Base-by-base conservation (phyloP, 2,113 vertebrate species). In the Lampris incognitus region DNA sequence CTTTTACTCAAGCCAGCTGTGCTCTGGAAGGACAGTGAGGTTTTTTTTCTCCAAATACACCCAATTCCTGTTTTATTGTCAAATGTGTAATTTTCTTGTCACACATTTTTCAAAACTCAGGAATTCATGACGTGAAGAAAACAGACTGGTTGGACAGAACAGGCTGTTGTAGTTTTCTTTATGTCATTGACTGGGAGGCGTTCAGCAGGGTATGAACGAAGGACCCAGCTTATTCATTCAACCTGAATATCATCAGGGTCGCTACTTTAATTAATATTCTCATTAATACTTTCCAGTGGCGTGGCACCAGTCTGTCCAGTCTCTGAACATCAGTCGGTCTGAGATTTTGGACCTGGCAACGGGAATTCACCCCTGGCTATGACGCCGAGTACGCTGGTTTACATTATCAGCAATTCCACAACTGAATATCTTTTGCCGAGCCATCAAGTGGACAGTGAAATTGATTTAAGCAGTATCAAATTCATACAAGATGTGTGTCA, bases 211-310 rank as follows among this genome's bases (percentile, higher is more conserved):
- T 88, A 44, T 39, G 73, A 65, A 55, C 62, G 13, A 60, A 80
- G 52, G 9, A 3, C 76, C 64, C 60, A 56, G 70, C 13, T 74
- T 80, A 83, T 87, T 85, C 66, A 73, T 80, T 81, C 69, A 81
- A 88, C 81, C 76, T 79, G 64, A 74, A 48, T 50, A 76, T 51
- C 72, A 83, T 80, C 57, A 74, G 40, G 42, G 62, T 9, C 61
- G 72, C 55, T 6, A 2, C 75, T 70, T 39, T 46, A 56, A 1
- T 48, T 79, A 71, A 89, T 54, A 77, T 13, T 87, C 90, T 87
- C 86, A 1, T 48, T 79, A 71, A 89, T 54, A 77, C 24, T 87
- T 91, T 87, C 86, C 88, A 90, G 60, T 2, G 39, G 67, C 73
- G 76, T 71, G 58, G 75, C 24, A 50, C 50, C 70, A 70, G 54